Evolutionary conservation across 2,888 invertebrate species (phyloP).

Genomic region (Dolichopus griseipennis): DNA sequence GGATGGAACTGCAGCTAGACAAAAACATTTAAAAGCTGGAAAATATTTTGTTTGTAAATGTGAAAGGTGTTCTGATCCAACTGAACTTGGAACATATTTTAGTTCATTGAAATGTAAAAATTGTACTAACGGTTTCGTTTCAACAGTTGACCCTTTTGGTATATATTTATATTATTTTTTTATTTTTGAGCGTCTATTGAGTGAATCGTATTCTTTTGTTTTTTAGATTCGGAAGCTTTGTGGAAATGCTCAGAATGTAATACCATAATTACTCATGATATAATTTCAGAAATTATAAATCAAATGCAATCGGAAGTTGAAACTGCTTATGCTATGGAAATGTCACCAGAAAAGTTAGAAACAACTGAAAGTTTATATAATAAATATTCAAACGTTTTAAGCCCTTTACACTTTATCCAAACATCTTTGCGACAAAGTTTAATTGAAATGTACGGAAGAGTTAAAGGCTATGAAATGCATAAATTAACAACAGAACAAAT

Average conservation of each 20-base stretch:
- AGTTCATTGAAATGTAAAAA: slow-evolving; percentile 71
- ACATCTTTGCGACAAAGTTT: slow-evolving; percentile 59
- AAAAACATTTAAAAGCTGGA: slow-evolving; percentile 59
- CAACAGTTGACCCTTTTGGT: slow-evolving; percentile 60
- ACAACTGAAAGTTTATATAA: slow-evolving; percentile 53
- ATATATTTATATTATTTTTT: slow-evolving; percentile 21
- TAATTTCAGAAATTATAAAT: slow-evolving; percentile 53
- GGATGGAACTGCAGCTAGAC: slow-evolving; percentile 61
- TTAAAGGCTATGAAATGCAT: slow-evolving; percentile 59
- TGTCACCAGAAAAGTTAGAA: slow-evolving; percentile 54
- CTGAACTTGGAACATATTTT: slow-evolving; percentile 69
- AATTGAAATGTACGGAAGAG: slow-evolving; percentile 69
- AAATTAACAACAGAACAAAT: slow-evolving; percentile 64
- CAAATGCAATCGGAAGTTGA: slow-evolving; percentile 62
- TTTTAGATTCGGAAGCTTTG: slow-evolving; percentile 28
- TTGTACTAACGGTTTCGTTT: slow-evolving; percentile 61
- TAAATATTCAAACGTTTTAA: slow-evolving; percentile 61
- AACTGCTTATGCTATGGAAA: slow-evolving; percentile 50
- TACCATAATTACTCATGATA: slow-evolving; percentile 51
- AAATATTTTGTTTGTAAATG: slow-evolving; percentile 76
- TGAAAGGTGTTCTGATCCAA: slow-evolving; percentile 65
- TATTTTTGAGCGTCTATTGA: no score
- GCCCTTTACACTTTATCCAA: slow-evolving; percentile 66
- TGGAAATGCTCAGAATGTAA: slow-evolving; percentile 50
- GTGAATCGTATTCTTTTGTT: not conserved